Evolutionary conservation across 2,113 vertebrate genomes (phyloP), one percentile per base, ranked within the genome.

Genomic region (Cinclus cinclus): DNA sequence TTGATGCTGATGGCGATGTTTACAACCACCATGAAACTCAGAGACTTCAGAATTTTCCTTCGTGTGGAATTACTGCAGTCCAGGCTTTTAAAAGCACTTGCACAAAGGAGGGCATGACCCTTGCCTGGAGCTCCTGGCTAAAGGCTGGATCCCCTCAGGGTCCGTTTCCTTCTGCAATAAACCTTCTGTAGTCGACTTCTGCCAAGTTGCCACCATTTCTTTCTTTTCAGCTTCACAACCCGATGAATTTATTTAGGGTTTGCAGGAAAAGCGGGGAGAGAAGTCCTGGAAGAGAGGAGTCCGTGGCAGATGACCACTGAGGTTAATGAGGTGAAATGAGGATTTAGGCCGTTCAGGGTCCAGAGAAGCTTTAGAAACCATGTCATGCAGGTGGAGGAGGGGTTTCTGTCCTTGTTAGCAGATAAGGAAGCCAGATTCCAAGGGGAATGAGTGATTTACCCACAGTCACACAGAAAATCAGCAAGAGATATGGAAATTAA

Each of bases 401-500:
- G 67, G 63, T 76, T 94, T 41, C 39, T n/a, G 60, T 2, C 56
- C 68, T 77, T 62, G 50, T 47, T 49, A 63, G 60, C 44, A 71
- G 83, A 84, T 56, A 81, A 87, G 64, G 71, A 83, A 90, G 37
- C 0, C 0, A 85, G 39, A 92, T 89, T 90, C 91, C 89, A 31
- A 71, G 41, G 58, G 91, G 83, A 90, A 63, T 15, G 64, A 93
- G 76, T 64, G 87, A 94, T 78, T 96, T 95, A 74, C 69, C 49
- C 77, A 89, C 60, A 78, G 68, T 19, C 56, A 7, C 86, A 70
- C 47, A 92, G 83, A 60, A 89, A 94, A 95, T 94, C 94, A 93
- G 89, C 94, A 71, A 68, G 83, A 96, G 83, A 87, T 59, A 83
- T 52, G 83, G 92, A 94, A 97, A 96, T 94, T 47, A 92, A 94